Evolutionary conservation across 2,888 invertebrate genomes (phyloP).

Genomic region (Prosapia bicincta): DNA sequence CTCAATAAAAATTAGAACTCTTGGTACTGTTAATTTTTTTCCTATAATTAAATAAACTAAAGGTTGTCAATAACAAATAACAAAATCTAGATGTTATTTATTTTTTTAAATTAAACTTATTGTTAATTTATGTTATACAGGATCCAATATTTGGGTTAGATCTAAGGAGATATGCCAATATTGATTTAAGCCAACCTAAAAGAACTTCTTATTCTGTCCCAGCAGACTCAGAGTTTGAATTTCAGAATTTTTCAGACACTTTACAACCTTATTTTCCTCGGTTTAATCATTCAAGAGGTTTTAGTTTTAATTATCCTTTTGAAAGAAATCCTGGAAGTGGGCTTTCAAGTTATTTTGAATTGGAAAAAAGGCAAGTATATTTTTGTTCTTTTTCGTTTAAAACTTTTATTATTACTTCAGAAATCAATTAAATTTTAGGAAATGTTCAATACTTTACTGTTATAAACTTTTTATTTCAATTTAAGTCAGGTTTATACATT

Average conservation of each 20-base stretch:
- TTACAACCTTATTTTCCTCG: not conserved
- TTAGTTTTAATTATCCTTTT: not conserved
- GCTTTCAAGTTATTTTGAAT: not conserved
- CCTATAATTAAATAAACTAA: not conserved
- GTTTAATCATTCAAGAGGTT: not conserved
- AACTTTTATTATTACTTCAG: too few species aligned
- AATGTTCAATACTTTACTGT: too few species aligned
- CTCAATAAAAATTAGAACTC: too few species aligned
- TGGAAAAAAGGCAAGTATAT: not conserved
- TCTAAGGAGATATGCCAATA: not conserved
- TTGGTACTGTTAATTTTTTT: not conserved
- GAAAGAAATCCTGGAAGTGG: not conserved
- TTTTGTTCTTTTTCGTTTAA: not conserved
- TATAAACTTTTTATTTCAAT: too few species aligned
- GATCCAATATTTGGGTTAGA: not conserved
- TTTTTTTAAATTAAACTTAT: not conserved
- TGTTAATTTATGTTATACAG: not conserved
- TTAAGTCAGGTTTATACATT: too few species aligned
- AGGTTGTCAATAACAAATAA: not conserved
- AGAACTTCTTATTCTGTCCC: not conserved
- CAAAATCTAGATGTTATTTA: not conserved
- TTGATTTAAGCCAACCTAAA: not conserved
- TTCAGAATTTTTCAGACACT: not conserved
- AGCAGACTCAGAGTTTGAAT: not conserved
- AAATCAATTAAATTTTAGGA: too few species aligned